Conservation (phyloP, 2,113 vertebrate species). For the Tichodroma muraria region DNA sequence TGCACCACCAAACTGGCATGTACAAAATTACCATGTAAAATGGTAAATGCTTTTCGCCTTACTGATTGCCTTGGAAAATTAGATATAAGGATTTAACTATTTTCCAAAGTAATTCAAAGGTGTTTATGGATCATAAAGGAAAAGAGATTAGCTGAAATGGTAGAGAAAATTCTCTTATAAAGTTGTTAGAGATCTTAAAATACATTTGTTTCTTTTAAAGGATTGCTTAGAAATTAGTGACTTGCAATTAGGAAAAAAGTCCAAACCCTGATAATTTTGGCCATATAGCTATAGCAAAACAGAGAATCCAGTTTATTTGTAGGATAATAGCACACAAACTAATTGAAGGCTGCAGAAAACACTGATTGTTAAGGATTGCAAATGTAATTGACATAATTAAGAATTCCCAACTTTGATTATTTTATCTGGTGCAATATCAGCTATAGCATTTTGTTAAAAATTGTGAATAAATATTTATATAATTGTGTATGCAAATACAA, state of each 20-base stretch:
- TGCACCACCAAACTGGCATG: background rate
- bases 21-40: background rate
- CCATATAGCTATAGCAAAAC: background rate
- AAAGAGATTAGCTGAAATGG: background rate
- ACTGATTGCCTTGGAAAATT: background rate
- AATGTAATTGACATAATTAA: background rate
- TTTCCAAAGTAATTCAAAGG: background rate
- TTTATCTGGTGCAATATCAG: background rate
- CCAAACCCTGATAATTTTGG: background rate
- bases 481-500: background rate
- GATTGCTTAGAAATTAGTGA: background rate
- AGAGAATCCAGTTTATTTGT: background rate
- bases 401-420: background rate
- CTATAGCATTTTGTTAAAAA: background rate
- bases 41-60: background rate
- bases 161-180: background rate
- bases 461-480: background rate
- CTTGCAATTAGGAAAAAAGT: background rate
- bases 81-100: background rate
- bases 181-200: background rate
- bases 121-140: background rate
- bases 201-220: background rate
- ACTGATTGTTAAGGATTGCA: background rate
- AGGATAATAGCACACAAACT: background rate
- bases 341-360: background rate